phyloP scores from a whole-genome alignment of 2,888 invertebrate species.

The Amorpha juglandis region DNA sequence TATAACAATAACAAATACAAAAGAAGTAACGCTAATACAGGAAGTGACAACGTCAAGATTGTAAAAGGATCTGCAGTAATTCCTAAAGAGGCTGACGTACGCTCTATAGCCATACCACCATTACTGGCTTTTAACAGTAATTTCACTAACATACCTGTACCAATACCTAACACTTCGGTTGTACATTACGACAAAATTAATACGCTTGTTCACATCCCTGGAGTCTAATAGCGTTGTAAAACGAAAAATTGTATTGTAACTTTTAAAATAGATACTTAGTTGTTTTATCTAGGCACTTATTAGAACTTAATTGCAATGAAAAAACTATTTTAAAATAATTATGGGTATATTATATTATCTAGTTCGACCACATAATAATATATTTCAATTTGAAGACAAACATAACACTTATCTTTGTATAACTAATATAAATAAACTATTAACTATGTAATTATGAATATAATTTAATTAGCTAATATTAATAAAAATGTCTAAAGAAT shows the following conservation, averaged over 20 bases:
- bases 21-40: slow-evolving; percentile 43
- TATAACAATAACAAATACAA: background rate
- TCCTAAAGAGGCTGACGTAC: slow-evolving; percentile 59
- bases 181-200: slow-evolving; percentile 71
- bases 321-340: no score
- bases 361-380: no score
- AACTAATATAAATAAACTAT: no score
- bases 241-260: background rate
- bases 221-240: slow-evolving; percentile 10
- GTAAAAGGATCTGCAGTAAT: slow-evolving; percentile 60
- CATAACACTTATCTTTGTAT: no score
- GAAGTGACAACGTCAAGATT: slow-evolving; percentile 49
- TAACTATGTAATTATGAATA: no score
- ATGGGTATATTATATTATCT: no score
- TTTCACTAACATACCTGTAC: slow-evolving; percentile 67
- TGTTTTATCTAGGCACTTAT: background rate
- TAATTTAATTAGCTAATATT: no score
- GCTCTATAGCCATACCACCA: slow-evolving; percentile 65
- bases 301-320: no score
- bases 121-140: slow-evolving; percentile 66
- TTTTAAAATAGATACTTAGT: background rate
- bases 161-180: slow-evolving; percentile 73
- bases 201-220: slow-evolving; percentile 54
- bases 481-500: no score
- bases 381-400: no score